Conservation (phyloP, 2,888 invertebrate genomes). For the Atethmia centrago region DNA sequence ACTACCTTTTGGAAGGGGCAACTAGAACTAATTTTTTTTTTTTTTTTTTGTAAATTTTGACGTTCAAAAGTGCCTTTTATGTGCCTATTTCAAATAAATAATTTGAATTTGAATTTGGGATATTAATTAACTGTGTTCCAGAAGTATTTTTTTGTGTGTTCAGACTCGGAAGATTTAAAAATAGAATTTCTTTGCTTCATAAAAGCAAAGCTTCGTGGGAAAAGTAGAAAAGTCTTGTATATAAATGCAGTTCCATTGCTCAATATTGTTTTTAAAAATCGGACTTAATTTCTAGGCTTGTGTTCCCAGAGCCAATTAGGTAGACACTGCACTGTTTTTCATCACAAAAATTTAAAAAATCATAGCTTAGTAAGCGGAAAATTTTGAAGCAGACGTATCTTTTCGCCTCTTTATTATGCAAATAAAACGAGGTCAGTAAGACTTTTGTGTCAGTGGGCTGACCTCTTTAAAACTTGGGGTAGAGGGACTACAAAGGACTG, state of each 20-base stretch:
- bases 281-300: background rate
- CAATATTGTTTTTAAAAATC: background rate
- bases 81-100: too few species aligned
- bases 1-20: too few species aligned
- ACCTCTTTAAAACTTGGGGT: constrained; percentile 31
- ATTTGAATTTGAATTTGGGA: too few species aligned
- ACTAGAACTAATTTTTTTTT: too few species aligned
- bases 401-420: constrained; percentile 32
- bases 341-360: background rate
- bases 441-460: constrained; percentile 20
- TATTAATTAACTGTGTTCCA: constrained; percentile 6
- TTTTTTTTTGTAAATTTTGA: too few species aligned
- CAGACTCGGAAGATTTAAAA: background rate
- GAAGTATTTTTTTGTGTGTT: background rate
- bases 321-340: background rate
- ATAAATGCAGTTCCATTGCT: background rate
- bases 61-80: too few species aligned
- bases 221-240: background rate
- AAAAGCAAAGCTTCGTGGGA: too few species aligned
- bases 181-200: background rate
- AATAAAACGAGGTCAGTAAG: constrained; percentile 34
- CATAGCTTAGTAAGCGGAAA: background rate
- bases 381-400: constrained; percentile 1
- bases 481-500: constrained; percentile 32
- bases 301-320: background rate